A percentile compares a stretch with the other conserved stretches of the same genome.
These are phyloP conservation scores for Brevimyrus niger DNA, from an alignment of 2,113 vertebrate species.

Conservation along the genomic window DNA sequence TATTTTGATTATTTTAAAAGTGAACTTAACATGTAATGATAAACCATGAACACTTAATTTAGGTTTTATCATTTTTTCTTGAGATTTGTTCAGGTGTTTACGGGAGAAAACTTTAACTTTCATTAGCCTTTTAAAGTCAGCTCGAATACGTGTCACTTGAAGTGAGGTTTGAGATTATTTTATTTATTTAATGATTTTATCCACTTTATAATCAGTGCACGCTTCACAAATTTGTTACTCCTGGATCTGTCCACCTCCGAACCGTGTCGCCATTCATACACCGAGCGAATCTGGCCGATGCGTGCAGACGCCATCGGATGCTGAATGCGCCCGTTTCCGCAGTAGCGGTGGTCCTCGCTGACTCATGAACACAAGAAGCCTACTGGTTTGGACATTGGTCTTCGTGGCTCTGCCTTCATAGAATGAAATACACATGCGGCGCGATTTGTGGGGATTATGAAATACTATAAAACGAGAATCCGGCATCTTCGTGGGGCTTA, in stretches of 20 bases:
- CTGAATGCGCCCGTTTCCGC: constrained; percentile 12
- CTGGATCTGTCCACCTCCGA: not conserved
- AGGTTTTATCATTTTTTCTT: not conserved
- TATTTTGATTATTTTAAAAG: not conserved
- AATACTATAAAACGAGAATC: not conserved
- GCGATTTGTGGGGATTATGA: not conserved
- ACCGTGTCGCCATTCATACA: not conserved
- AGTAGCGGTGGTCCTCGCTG: constrained; percentile 9
- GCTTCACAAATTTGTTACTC: not conserved
- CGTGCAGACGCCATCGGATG: constrained; percentile 11
- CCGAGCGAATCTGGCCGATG: not conserved
- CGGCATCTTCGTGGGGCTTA: not conserved
- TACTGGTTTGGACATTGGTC: not conserved
- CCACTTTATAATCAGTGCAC: not conserved
- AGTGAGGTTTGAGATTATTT: not conserved
- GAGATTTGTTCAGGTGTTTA: not conserved
- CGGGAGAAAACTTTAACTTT: not conserved
- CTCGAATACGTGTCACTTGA: not conserved
- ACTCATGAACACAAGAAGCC: not conserved
- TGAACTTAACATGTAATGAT: not conserved
- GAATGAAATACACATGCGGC: not conserved
- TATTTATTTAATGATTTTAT: not conserved
- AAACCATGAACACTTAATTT: not conserved
- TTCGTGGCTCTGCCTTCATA: not conserved
- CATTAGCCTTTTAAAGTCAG: not conserved